Evolutionary conservation across 2,888 invertebrate genomes (phyloP).

Genomic region (Thumatha senex): DNA sequence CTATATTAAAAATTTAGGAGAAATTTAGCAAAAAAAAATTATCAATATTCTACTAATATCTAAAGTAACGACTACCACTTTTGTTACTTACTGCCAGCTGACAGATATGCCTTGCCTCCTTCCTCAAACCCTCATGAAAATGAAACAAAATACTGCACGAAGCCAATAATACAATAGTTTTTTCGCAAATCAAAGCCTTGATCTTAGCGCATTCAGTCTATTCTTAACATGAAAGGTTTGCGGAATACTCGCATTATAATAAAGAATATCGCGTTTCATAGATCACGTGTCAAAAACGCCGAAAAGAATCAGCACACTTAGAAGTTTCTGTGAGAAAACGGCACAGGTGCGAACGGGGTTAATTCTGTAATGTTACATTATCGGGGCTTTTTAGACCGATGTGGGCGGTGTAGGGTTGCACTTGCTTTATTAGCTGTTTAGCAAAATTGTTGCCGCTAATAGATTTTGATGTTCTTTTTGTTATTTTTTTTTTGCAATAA

Average conservation of each 20-base stretch:
- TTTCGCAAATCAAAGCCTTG: conserved; percentile 18
- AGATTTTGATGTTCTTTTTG: conserved; percentile 13
- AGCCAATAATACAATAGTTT: conserved; percentile 17
- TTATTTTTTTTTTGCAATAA: background rate
- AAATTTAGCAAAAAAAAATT: no score
- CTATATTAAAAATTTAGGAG: no score
- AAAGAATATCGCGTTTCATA: conserved; percentile 60
- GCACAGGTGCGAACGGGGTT: conserved; percentile 73
- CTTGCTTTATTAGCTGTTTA: conserved; percentile 29
- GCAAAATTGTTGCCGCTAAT: conserved; percentile 25
- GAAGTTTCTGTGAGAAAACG: conserved; percentile 46
- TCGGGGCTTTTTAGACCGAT: conserved; percentile 26
- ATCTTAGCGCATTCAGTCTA: conserved; percentile 12
- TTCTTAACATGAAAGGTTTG: conserved; percentile 34
- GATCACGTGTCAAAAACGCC: conserved; percentile 65
- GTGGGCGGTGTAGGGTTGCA: conserved; percentile 33
- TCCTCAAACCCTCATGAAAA: conserved; percentile 29
- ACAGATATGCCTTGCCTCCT: background rate
- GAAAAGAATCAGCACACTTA: conserved; percentile 29
- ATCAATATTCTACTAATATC: no score
- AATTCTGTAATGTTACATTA: conserved; percentile 52
- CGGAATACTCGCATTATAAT: conserved; percentile 54
- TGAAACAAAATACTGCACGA: conserved; percentile 25
- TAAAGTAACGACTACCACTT: no score
- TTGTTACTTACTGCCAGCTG: conserved; percentile 20